Evolutionary conservation across 2,888 invertebrate species (phyloP), one percentile per base, ranked within the genome.

Genomic region (Zhengitettix transpicula): DNA sequence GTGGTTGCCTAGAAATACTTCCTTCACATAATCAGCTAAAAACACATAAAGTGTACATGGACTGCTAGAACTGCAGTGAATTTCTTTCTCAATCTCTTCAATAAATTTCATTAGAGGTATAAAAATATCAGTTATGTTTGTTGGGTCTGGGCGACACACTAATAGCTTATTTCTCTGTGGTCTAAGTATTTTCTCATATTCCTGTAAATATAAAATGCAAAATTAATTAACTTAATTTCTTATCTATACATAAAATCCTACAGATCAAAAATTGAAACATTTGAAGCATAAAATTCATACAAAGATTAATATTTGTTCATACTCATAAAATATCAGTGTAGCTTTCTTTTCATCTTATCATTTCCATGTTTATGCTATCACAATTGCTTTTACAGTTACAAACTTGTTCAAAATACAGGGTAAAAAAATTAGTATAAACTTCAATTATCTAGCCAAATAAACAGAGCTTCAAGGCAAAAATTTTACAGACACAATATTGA

Each of bases 11-110:
- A 90, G 80, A 75, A 92, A 96, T 10, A 87, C 87, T 67, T 89
- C 86, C 65, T 87, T 87, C 40, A 95, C 87, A 73, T 93, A 91
- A 71, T 91, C 87, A 55, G 85, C 83, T 59, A 96, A 76, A 73
- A 93, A 95, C 64, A 83, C 83, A 68, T 90, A 87, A 60, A 95
- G 77, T 3, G 86, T 85, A 69, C 89, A 89, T 54, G 85, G 78
- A 67, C 78, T 78, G 16, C 68, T 60, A 16, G 64, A 57, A 7
- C 58, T 52, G 28, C 61, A 61, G 12, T 60, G 80, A 69, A 83
- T 77, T 54, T 80, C 78, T 65, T 75, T 76, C 72, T 95, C 94
- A 64, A 95, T 86, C 72, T 94, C 89, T 59, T 84, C 83, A 64
- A 91, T 85, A 66, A 95, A 89, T 62, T 81, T 80, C 76, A 87